Evolutionary conservation across 2,113 vertebrate genomes (phyloP), one percentile per base, ranked within the genome.

Genomic region (Sceloporus undulatus): DNA sequence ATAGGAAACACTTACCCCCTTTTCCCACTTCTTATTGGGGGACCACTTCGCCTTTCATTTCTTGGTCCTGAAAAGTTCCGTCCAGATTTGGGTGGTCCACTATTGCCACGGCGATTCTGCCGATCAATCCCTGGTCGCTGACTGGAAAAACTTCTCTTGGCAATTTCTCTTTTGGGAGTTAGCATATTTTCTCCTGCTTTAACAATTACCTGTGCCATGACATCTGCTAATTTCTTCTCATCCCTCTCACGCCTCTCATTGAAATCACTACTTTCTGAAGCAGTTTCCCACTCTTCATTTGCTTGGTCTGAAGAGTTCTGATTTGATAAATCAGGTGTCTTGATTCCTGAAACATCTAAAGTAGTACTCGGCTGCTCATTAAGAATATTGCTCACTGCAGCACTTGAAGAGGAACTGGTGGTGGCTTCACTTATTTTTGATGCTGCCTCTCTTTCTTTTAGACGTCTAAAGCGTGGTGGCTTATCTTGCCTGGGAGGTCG

Each of bases 301-400:
- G 99, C 99, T 95, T 99, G 99, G 93, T 99, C 99, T 54, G 99
- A 99, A 9, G 99, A 99, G 93, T 99, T 99, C 95, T 99, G 99
- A 91, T 99, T 99, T 80, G 99, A 99, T 91, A 99, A 93, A 87
- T 99, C 99, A 1, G 99, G 99, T 1, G 99, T 99, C 91, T 99
- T 99, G 88, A 97, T 99, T 85, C 98, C 99, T 0, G 97, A 96
- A 87, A 97, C 90, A 59, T 97, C 97, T 18, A 95, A 92, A 54
- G 94, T 87, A 82, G 93, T 59, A 79, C 65, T 94, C 59, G 93
- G 87, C 38, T 95, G 94, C 65, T 98, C 97, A 73, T 68, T 97
- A 85, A 94, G 92, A n/a, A 81, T 85, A 87, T 86, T 95, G 68
- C 9, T 96, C 75, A 94, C 89, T 4, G 96, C 83, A 76, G 93